phyloP scores from a whole-genome alignment of 2,888 invertebrate genomes.

The Crepidodera aurea region DNA sequence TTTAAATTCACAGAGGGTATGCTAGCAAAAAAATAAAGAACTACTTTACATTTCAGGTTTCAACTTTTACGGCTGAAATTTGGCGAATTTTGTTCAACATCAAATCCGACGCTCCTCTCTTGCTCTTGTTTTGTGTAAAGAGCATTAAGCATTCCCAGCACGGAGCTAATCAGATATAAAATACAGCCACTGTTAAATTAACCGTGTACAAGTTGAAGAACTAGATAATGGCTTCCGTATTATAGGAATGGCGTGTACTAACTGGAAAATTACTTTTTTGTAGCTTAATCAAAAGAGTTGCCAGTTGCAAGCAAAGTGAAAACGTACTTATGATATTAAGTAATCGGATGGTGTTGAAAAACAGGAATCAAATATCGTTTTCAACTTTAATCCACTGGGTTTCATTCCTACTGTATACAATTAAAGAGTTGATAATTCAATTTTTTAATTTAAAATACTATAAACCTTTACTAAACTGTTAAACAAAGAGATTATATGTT shows the following conservation, averaged over 20 bases:
- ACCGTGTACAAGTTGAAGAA: constrained; percentile 46
- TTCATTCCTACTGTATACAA: too few species aligned
- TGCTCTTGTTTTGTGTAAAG: constrained; percentile 38
- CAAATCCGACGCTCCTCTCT: constrained; percentile 21
- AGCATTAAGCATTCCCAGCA: constrained; percentile 44
- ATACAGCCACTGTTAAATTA: constrained; percentile 48
- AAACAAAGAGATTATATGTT: too few species aligned
- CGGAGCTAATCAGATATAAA: constrained; percentile 49
- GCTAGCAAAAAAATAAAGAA: constrained; percentile 28
- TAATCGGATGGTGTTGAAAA: too few species aligned
- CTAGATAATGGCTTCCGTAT: constrained; percentile 45
- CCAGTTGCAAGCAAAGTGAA: neutral
- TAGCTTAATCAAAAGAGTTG: constrained; percentile 17
- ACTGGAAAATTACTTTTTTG: constrained; percentile 18
- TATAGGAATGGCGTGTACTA: constrained; percentile 30
- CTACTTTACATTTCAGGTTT: constrained; percentile 39
- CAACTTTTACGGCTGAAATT: constrained; percentile 39
- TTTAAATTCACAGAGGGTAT: constrained; percentile 28
- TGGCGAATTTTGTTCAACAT: constrained; percentile 33
- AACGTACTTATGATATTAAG: too few species aligned
- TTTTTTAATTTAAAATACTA: too few species aligned
- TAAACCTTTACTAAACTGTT: too few species aligned
- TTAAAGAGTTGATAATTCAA: too few species aligned
- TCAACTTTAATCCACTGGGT: too few species aligned
- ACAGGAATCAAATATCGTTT: too few species aligned